phyloP scores from a whole-genome alignment of 2,888 invertebrate genomes.

The Altica lythri region DNA sequence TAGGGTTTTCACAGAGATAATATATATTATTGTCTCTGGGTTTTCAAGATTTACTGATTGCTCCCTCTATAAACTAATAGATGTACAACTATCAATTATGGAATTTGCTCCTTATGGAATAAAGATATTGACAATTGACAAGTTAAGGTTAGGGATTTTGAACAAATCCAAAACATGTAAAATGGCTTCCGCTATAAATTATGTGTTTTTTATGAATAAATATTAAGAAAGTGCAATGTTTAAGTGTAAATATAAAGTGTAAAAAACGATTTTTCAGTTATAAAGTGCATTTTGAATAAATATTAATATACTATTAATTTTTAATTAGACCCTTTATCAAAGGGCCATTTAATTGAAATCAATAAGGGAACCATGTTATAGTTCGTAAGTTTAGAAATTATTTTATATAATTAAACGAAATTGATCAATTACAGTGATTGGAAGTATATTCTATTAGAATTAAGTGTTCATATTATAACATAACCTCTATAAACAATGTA shows the following conservation, averaged over 20 bases:
- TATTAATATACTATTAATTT: neutral
- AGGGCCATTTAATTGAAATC: slow-evolving; percentile 26
- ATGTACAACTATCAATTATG: neutral
- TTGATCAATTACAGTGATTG: neutral
- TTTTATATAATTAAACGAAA: neutral
- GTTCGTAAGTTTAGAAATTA: neutral
- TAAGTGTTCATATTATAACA: slow-evolving; percentile 9
- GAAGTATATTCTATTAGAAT: neutral
- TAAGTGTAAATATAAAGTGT: slow-evolving; percentile 2
- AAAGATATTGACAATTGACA: slow-evolving; percentile 7
- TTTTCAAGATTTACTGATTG: neutral
- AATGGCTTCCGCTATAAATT: slow-evolving; percentile 22
- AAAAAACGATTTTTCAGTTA: neutral
- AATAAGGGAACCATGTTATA: slow-evolving; percentile 14
- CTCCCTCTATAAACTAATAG: neutral
- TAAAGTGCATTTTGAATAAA: neutral
- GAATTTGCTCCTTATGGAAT: neutral
- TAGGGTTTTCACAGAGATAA: too few species aligned
- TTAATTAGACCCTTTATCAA: slow-evolving; percentile 14
- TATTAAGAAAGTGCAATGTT: neutral
- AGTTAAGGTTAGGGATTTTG: slow-evolving; percentile 16
- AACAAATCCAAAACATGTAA: slow-evolving; percentile 27
- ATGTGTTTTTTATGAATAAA: too few species aligned
- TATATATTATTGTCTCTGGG: too few species aligned
- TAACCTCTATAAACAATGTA: slow-evolving; percentile 29